Base-by-base conservation (phyloP, 2,888 invertebrate genomes). In the Eilema griseolum region DNA sequence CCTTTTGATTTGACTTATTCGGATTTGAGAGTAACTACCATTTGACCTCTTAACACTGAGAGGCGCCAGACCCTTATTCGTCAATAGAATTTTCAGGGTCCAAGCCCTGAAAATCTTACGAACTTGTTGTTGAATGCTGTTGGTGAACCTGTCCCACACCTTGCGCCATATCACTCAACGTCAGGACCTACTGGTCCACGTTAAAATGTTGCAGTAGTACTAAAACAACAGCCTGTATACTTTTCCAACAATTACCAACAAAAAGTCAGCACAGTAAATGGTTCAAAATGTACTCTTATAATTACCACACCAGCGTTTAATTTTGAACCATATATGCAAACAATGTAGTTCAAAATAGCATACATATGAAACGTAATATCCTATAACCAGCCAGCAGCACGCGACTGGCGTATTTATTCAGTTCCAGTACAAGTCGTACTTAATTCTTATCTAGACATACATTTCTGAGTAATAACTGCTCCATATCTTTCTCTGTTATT, bases 401-500 rank as follows among this genome's bases (percentile, higher is more conserved):
- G 59, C 60, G 12, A 33, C 16, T 20, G 41, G 16, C 10, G 62
- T 66, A 62, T 70, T 70, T 70, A 70, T 66, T 57, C 62, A 66
- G 62, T 33, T n/a, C 31, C 23, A 31, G 20, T 52, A 33, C 37
- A 31, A 46, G 41, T 37, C 23, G 57, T 24, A 66, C 59, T 66
- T 66, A 57, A 59, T 62, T 66, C 66, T 70, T 66, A 70, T 70
- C 70, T 59, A 57, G 61, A 56, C 66, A 61, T 28, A 4, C n/a
- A 66, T 70, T 70, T 70, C 62, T 66, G 57, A 61, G 61, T 37
- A n/a, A 61, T 62, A 62, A 57, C 37, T 7, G 62, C 46, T 70
- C 37, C 57, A 66, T 70, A 57, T 61, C 70, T 37, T 57, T 70
- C 46, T 56, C 26, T 70, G 61, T 66, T 70, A 31, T 70, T 70